Evolutionary conservation across 2,888 invertebrate species (phyloP).

Genomic region (Brachypalpus laphriformis): DNA sequence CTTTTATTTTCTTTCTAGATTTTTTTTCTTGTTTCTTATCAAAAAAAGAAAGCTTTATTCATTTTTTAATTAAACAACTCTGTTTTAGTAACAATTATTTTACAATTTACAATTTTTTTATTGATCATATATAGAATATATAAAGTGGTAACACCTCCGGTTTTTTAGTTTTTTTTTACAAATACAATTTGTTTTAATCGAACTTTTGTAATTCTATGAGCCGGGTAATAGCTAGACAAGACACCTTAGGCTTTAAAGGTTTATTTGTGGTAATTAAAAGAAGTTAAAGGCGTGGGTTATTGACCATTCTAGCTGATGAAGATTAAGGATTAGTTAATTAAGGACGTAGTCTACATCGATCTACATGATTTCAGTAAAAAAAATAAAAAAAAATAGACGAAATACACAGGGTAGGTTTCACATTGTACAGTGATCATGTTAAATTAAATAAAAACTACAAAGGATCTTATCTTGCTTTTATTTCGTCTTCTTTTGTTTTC

Average conservation of each 20-base stretch:
- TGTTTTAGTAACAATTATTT: constrained; percentile 59
- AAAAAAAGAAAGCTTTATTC: constrained; percentile 48
- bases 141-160: constrained; percentile 40
- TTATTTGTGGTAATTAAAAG: background rate
- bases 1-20: constrained; percentile 21
- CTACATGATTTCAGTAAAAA: no score
- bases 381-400: background rate
- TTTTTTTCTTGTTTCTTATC: constrained; percentile 10
- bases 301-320: no score
- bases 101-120: constrained; percentile 50
- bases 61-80: constrained; percentile 54
- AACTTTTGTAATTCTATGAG: constrained; percentile 14
- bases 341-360: no score
- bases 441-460: background rate
- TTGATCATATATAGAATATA: constrained; percentile 27
- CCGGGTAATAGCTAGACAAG: constrained; percentile 37
- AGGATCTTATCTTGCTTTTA: constrained; percentile 31
- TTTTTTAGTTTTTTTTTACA: constrained; percentile 46
- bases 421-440: no score
- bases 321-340: no score
- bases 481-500: constrained; percentile 47
- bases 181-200: constrained; percentile 48
- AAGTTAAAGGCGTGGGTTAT: background rate
- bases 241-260: background rate
- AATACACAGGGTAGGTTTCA: background rate